phyloP scores from a whole-genome alignment of 2,797 vertebrate genomes.

The Apodemus agrarius region DNA sequence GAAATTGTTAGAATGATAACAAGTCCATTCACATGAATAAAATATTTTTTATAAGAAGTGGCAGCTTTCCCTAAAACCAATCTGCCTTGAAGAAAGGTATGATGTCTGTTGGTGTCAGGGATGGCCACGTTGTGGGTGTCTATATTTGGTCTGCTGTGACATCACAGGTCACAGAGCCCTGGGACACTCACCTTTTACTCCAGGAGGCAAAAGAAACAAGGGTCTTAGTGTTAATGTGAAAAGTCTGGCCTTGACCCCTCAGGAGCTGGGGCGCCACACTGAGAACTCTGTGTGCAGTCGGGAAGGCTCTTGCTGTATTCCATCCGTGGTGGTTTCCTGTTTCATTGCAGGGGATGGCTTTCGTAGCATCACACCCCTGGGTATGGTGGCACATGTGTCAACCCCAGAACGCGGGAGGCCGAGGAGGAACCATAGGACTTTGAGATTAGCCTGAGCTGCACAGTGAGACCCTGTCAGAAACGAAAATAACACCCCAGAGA shows the following conservation, averaged over 20 bases:
- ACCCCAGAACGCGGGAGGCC: background rate
- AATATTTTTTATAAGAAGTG: background rate
- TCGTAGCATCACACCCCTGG: background rate
- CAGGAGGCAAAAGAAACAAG: background rate
- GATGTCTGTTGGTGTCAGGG: background rate
- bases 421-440: background rate
- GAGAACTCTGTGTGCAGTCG: background rate
- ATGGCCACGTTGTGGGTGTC: background rate
- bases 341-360: background rate
- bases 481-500: background rate
- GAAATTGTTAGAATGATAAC: background rate
- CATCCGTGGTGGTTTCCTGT: background rate
- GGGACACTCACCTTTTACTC: background rate
- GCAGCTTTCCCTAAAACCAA: background rate
- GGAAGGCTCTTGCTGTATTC: background rate
- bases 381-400: background rate
- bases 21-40: background rate
- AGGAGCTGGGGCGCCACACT: rapidly evolving
- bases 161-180: background rate
- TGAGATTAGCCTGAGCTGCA: background rate
- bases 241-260: background rate
- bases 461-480: background rate
- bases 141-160: background rate
- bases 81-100: background rate
- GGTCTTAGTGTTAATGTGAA: too few species aligned